Conservation (phyloP, 1,140 invertebrate genomes). For the Contarinia nasturtii region DNA sequence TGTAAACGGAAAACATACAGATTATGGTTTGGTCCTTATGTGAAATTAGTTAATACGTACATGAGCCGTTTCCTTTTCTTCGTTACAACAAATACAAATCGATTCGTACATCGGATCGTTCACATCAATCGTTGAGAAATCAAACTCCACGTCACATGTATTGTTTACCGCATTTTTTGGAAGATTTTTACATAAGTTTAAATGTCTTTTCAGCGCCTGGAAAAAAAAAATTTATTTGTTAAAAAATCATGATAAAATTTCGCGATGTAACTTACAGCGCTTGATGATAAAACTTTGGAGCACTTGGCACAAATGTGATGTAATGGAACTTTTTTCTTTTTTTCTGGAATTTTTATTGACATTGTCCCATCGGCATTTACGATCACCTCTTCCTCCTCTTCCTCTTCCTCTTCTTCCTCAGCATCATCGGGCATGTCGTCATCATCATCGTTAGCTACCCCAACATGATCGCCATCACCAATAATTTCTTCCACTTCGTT, state of each 20-base stretch:
- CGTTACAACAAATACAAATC: constrained; percentile 21
- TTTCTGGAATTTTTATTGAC: neutral
- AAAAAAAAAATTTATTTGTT: neutral
- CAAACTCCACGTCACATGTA: constrained; percentile 14
- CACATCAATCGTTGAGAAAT: constrained; percentile 12
- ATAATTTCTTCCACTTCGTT: neutral
- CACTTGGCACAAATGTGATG: constrained; percentile 22
- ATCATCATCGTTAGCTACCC: too few species aligned
- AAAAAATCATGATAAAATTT: neutral
- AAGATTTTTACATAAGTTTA: neutral
- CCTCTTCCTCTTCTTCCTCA: neutral
- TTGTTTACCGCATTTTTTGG: neutral
- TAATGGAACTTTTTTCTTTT: neutral
- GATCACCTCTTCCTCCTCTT: neutral
- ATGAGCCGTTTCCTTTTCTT: constrained; percentile 22
- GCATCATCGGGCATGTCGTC: neutral
- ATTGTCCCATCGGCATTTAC: neutral
- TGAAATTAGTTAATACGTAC: constrained; percentile 8
- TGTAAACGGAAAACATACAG: constrained; percentile 4
- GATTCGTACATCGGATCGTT: constrained; percentile 19
- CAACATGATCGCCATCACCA: too few species aligned
- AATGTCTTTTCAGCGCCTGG: constrained; percentile 1
- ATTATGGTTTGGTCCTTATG: too few species aligned
- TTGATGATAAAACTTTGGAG: constrained; percentile 17
- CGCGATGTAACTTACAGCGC: constrained; percentile 8